Percentiles rank a stretch among this genome's conserved stretches.
Conservation (phyloP, 2,888 invertebrate species). For the Chrysolina haemoptera region DNA sequence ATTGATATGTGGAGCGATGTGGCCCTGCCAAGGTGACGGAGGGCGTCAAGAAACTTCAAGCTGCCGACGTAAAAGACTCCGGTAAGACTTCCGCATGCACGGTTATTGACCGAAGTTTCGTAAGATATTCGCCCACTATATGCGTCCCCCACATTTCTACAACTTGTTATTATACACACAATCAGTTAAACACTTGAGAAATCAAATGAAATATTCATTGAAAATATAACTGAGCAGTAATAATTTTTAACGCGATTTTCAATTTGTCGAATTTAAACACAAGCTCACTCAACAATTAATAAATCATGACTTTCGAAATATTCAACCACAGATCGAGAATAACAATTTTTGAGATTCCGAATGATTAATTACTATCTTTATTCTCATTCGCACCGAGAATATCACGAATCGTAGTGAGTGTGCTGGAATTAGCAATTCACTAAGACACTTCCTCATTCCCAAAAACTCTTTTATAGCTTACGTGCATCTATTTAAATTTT, state of each 20-base stretch:
- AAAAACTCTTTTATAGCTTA: conserved; percentile 35
- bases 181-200: not conserved
- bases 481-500: conserved; percentile 42
- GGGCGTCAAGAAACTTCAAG: conserved; percentile 70
- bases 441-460: conserved; percentile 39
- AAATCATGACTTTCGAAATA: not conserved
- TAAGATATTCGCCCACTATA: conserved; percentile 62
- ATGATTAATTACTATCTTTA: too few species aligned
- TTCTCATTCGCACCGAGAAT: not conserved
- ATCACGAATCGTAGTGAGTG: not conserved
- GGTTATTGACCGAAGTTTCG: conserved; percentile 64
- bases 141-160: conserved; percentile 59
- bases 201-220: not conserved
- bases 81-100: conserved; percentile 64
- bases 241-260: not conserved
- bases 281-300: not conserved
- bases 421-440: conserved; percentile 25
- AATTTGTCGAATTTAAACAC: not conserved
- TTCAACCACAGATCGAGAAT: too few species aligned
- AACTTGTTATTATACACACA: conserved; percentile 55
- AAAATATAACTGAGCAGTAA: not conserved
- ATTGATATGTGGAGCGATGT: conserved; percentile 63
- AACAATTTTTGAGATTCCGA: too few species aligned
- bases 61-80: conserved; percentile 68
- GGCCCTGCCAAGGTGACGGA: conserved; percentile 69